A percentile compares a stretch with the other conserved stretches of the same genome.
Evolutionary conservation across 2,797 vertebrate genomes (phyloP).

Genomic region (Poeciliopsis gracilis): DNA sequence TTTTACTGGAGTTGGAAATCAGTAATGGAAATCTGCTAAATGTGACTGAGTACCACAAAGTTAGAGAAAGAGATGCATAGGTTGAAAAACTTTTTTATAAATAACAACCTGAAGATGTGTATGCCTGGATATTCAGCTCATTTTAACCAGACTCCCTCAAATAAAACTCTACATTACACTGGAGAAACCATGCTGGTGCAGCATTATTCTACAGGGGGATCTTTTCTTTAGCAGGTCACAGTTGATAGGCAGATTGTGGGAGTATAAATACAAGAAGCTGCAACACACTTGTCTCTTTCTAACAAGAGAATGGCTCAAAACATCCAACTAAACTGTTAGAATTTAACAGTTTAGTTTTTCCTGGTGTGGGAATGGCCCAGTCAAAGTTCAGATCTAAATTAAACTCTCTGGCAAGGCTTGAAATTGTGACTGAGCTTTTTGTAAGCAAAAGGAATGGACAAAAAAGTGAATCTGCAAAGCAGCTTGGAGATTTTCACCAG

Average conservation of each 20-base stretch:
- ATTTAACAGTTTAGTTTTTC: neutral
- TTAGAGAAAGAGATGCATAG: neutral
- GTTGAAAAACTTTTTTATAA: neutral
- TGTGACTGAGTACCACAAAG: neutral
- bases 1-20: neutral
- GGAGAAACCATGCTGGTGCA: neutral
- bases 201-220: neutral
- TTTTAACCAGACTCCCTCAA: neutral
- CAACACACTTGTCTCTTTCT: neutral
- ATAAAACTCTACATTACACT: neutral
- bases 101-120: neutral
- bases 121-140: neutral
- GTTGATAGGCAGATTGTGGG: neutral
- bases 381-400: neutral
- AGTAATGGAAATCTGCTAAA: too few relatives aligned
- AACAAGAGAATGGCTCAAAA: neutral
- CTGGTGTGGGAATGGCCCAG: neutral
- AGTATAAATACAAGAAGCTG: neutral
- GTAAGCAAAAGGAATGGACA: neutral
- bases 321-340: neutral
- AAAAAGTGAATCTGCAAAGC: neutral
- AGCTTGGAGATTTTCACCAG: neutral
- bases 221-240: neutral
- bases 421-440: neutral
- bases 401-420: neutral